Percentiles rank a stretch among this genome's conserved stretches.
Conservation (phyloP, 2,113 vertebrate genomes). For the Capreolus pygargus region DNA sequence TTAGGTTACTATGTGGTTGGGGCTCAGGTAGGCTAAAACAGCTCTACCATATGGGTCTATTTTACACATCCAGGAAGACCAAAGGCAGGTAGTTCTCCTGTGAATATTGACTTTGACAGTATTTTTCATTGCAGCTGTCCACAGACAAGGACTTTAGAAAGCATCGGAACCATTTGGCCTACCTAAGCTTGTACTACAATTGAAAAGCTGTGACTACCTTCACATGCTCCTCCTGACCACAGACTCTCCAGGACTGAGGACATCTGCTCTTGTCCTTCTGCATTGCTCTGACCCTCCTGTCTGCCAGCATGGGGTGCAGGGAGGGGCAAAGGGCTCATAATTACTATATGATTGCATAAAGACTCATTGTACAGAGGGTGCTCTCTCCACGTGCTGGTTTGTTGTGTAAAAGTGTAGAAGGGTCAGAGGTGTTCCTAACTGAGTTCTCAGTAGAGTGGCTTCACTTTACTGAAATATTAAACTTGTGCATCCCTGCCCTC, state of each 20-base stretch:
- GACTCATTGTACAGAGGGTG: not conserved
- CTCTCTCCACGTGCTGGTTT: not conserved
- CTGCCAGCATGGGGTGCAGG: not conserved
- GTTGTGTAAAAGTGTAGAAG: not conserved
- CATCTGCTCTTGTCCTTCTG: not conserved
- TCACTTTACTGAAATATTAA: not conserved
- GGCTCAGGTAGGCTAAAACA: not conserved
- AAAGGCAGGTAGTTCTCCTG: not conserved
- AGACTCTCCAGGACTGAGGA: not conserved
- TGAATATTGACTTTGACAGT: not conserved
- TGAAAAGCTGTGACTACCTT: slow-evolving; percentile 43
- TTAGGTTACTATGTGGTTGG: not conserved
- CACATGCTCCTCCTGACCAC: not conserved
- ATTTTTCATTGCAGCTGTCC: slow-evolving; percentile 78
- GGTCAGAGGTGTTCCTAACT: not conserved
- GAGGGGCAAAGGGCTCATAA: not conserved
- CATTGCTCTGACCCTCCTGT: not conserved
- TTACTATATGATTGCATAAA: slow-evolving; percentile 1
- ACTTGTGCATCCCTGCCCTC: not conserved
- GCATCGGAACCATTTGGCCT: slow-evolving; percentile 82
- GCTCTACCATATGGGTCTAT: not conserved
- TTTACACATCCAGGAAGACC: not conserved
- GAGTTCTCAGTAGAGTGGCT: not conserved
- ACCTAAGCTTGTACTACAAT: slow-evolving; percentile 77
- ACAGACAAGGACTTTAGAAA: slow-evolving; percentile 83